phyloP scores from a whole-genome alignment of 2,797 vertebrate species.

The Trachops cirrhosus region DNA sequence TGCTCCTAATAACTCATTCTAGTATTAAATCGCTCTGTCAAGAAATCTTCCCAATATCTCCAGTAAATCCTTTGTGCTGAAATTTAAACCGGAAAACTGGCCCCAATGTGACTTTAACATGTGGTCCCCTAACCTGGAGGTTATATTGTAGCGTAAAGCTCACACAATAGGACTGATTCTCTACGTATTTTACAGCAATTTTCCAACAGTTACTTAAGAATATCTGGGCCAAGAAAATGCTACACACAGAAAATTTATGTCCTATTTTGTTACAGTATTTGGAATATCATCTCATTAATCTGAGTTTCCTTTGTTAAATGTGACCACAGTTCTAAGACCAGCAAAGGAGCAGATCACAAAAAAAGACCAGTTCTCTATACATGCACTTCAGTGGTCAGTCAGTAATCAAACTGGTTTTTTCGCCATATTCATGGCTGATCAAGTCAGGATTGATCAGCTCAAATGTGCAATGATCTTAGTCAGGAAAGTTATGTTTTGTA shows the following conservation, averaged over 20 bases:
- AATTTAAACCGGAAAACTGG: constrained; percentile 59
- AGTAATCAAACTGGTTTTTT: neutral
- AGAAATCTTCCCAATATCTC: constrained; percentile 56
- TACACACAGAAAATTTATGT: constrained; percentile 54
- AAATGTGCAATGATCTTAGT: neutral
- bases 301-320: constrained; percentile 51
- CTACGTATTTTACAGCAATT: constrained; percentile 32
- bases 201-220: constrained; percentile 39
- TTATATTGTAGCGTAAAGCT: neutral
- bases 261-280: constrained; percentile 54
- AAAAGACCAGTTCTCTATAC: neutral
- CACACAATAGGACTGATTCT: constrained; percentile 50
- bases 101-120: constrained; percentile 47
- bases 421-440: neutral
- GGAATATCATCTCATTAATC: constrained; percentile 62
- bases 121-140: constrained; percentile 22
- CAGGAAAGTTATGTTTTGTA: neutral
- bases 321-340: neutral
- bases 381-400: neutral
- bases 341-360: neutral
- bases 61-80: constrained; percentile 64
- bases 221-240: constrained; percentile 61
- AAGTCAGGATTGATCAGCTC: neutral
- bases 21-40: constrained; percentile 58
- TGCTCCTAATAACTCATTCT: constrained; percentile 64